phyloP scores from a whole-genome alignment of 2,113 vertebrate genomes.

The Phylloscopus trochiloides region DNA sequence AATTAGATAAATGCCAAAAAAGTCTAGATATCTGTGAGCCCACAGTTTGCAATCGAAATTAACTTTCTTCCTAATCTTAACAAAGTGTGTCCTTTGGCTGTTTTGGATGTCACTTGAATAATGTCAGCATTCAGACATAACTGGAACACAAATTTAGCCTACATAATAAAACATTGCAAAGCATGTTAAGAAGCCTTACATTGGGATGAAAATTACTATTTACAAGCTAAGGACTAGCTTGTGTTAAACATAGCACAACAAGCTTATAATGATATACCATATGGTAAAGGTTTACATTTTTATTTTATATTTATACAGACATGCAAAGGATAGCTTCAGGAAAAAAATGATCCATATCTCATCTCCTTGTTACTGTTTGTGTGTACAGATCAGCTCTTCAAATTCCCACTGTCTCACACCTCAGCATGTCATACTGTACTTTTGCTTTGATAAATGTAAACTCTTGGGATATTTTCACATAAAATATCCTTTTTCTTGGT shows the following conservation, averaged over 20 bases:
- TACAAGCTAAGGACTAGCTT: neutral
- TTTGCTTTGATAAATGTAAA: neutral
- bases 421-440: rapidly evolving
- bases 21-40: neutral
- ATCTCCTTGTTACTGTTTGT: neutral
- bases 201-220: neutral
- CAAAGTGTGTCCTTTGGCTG: neutral
- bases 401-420: neutral
- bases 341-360: neutral
- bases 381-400: neutral
- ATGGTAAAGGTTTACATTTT: neutral
- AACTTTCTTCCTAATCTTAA: neutral
- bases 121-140: neutral
- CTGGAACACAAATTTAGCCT: neutral
- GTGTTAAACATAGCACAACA: neutral
- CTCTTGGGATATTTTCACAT: neutral
- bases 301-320: neutral
- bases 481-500: neutral
- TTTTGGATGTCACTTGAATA: neutral
- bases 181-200: neutral
- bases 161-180: neutral
- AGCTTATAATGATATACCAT: neutral
- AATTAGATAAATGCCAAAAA: neutral
- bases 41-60: neutral
- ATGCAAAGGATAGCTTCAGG: neutral